These are phyloP conservation scores for Botrylloides violaceus DNA, from an alignment of 23 tunicate species.

Conservation along the genomic window DNA sequence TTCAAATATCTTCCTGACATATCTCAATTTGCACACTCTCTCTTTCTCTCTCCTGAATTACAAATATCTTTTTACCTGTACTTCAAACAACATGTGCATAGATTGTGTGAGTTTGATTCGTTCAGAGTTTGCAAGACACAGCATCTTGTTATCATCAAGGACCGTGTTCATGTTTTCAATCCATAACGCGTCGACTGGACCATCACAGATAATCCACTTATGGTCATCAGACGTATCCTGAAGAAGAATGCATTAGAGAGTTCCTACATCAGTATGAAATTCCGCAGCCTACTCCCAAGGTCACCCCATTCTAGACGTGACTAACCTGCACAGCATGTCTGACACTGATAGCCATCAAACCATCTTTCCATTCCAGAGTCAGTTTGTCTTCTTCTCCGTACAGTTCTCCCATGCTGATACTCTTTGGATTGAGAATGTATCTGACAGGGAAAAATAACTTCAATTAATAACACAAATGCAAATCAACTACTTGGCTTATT, in stretches of 20 bases:
- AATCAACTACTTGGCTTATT: neutral
- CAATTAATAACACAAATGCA: too few relatives aligned
- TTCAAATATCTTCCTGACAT: too few relatives aligned
- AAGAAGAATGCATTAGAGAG: too few relatives aligned
- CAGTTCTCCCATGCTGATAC: conserved; percentile 96
- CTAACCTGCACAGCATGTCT: conserved; percentile 92
- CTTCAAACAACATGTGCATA: conserved; percentile 99
- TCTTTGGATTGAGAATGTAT: conserved; percentile 95
- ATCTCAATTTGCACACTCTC: too few relatives aligned
- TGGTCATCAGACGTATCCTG: conserved; percentile 87
- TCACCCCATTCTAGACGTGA: too few relatives aligned
- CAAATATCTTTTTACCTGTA: conserved; percentile 57
- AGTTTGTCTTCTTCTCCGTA: conserved; percentile 98
- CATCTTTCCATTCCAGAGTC: conserved; percentile 99
- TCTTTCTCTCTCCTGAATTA: too few relatives aligned
- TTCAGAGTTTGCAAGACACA: conserved; percentile 98
- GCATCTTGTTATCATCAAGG: conserved; percentile 98
- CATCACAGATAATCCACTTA: conserved; percentile 99
- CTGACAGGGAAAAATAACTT: too few relatives aligned
- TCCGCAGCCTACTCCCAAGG: too few relatives aligned
- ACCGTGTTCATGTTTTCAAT: conserved; percentile 99
- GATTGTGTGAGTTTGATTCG: conserved; percentile 82
- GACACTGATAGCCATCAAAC: conserved; percentile 98
- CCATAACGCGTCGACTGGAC: conserved; percentile 99
- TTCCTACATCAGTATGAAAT: too few relatives aligned